Conservation (phyloP, 2,888 invertebrate genomes). For the Vanessa cardui region DNA sequence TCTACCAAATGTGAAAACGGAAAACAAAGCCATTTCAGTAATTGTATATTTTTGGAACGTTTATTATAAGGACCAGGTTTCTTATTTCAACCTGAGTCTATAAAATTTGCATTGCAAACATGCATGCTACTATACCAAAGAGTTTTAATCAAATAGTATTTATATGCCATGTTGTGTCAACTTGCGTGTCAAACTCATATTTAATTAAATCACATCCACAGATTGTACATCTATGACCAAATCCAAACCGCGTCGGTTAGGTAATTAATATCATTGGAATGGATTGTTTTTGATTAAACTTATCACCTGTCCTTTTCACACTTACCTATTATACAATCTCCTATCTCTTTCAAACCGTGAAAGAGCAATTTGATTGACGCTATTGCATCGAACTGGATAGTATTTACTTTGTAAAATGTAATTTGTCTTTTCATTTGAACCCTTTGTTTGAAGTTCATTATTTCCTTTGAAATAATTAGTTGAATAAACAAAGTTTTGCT, state of each 20-base stretch:
- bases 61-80: no score
- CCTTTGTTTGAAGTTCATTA: slow-evolving; percentile 37
- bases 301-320: slow-evolving; percentile 45
- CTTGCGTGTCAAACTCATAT: neutral
- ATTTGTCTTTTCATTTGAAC: slow-evolving; percentile 45
- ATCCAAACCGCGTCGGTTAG: slow-evolving; percentile 47
- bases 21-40: no score
- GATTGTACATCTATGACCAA: slow-evolving; percentile 42
- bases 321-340: slow-evolving; percentile 27
- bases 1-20: no score
- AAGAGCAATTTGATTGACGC: slow-evolving; percentile 57
- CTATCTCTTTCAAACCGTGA: slow-evolving; percentile 30
- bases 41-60: no score
- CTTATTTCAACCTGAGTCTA: no score
- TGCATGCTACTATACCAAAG: no score
- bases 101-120: no score
- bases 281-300: slow-evolving; percentile 67
- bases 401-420: slow-evolving; percentile 56
- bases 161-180: neutral
- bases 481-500: slow-evolving; percentile 28
- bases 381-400: slow-evolving; percentile 47
- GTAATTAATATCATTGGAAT: slow-evolving; percentile 70
- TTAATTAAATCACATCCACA: slow-evolving; percentile 7
- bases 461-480: slow-evolving; percentile 41
- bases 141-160: no score